Conservation (phyloP, 92 coral and sea anemone genomes). For the Micromussa lordhowensis region DNA sequence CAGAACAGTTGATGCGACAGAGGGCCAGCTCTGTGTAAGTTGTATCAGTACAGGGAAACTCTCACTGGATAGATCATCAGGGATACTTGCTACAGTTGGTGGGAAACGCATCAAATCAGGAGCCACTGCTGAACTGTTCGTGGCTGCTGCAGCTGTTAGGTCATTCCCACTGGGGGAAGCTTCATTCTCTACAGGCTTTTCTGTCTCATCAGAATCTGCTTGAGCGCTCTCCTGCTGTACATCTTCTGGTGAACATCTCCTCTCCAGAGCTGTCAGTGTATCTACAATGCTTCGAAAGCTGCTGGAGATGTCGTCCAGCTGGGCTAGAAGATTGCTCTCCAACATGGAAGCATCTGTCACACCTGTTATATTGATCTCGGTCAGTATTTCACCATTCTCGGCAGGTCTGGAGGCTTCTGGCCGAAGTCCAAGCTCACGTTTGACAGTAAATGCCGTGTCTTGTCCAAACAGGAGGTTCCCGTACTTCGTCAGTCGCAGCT, state of each 20-base stretch:
- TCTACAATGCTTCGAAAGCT: conserved; percentile 84
- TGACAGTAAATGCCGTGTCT: conserved; percentile 40
- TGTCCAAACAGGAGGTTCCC: conserved; percentile 66
- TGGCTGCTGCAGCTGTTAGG: conserved; percentile 29
- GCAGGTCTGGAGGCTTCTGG: conserved; percentile 24
- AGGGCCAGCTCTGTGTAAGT: conserved; percentile 85
- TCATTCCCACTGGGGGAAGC: conserved; percentile 17
- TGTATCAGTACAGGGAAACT: conserved; percentile 79
- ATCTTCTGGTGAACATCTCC: conserved; percentile 18
- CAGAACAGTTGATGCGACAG: conserved; percentile 79
- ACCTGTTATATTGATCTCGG: conserved; percentile 81
- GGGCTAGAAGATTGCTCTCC: conserved; percentile 81
- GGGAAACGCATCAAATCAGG: conserved; percentile 27
- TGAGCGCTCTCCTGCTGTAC: not conserved
- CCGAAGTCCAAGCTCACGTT: conserved; percentile 27
- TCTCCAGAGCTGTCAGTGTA: conserved; percentile 78
- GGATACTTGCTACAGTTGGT: not conserved
- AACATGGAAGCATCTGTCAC: conserved; percentile 71
- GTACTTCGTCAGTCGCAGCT: conserved; percentile 70
- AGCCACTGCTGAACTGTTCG: conserved; percentile 17
- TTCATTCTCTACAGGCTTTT: conserved; percentile 19
- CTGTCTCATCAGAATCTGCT: conserved; percentile 5
- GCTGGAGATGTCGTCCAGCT: conserved; percentile 86
- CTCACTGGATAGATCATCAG: conserved; percentile 38
- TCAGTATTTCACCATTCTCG: conserved; percentile 50